Percentiles rank a stretch among this genome's conserved stretches.
These are phyloP conservation scores for Argyresthia albistria DNA, from an alignment of 2,888 invertebrate species.

Conservation along the genomic window DNA sequence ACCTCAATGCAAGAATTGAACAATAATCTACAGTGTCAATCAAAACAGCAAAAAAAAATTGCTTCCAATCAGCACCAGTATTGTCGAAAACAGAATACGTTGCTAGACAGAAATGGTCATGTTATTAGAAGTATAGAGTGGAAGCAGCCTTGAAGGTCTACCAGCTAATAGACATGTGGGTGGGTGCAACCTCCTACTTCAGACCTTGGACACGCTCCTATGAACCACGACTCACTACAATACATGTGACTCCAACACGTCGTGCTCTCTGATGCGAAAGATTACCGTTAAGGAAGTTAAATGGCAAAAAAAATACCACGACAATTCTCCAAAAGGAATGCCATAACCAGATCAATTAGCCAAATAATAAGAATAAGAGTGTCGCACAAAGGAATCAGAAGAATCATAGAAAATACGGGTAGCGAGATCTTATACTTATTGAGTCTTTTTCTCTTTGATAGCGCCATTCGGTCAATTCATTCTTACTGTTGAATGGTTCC, in stretches of 20 bases:
- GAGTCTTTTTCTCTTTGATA: slow-evolving; percentile 27
- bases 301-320: not conserved
- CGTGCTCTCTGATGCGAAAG: not conserved
- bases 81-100: not conserved
- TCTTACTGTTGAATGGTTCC: slow-evolving; percentile 44
- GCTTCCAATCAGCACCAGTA: not conserved
- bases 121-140: not conserved
- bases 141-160: not conserved
- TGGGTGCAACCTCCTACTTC: slow-evolving; percentile 4
- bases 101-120: not conserved
- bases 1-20: too few relatives aligned
- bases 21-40: too few relatives aligned
- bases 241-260: not conserved
- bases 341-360: not conserved
- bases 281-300: not conserved
- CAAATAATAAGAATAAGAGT: not conserved
- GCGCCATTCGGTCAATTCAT: slow-evolving; percentile 50
- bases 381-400: not conserved
- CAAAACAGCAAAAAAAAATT: not conserved
- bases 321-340: not conserved
- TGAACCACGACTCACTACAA: not conserved
- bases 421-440: slow-evolving; percentile 25
- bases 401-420: not conserved
- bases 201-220: slow-evolving; percentile 4
- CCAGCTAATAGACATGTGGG: not conserved